Evolutionary conservation across 2,888 invertebrate species (phyloP).

Genomic region (Steinernema hermaphroditum): DNA sequence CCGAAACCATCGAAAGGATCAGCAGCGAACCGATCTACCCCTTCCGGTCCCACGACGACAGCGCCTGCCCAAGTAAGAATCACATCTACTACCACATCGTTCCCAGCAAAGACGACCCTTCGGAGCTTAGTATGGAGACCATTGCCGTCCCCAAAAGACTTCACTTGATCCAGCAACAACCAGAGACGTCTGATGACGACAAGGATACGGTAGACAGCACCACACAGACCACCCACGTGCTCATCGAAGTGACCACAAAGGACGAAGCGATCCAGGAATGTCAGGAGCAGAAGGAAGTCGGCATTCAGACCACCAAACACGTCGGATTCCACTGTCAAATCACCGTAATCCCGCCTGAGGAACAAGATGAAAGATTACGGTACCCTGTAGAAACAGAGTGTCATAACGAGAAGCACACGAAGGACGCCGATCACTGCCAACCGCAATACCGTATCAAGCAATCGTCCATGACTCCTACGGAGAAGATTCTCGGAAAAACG

Average conservation of each 20-base stretch:
- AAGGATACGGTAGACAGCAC: slow-evolving; percentile 3
- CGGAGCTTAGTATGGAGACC: slow-evolving; percentile 31
- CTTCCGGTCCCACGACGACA: background rate
- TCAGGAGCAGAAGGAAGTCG: background rate
- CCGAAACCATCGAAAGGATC: background rate
- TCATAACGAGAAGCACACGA: background rate
- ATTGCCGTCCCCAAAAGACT: slow-evolving; percentile 28
- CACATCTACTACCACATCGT: slow-evolving; percentile 22
- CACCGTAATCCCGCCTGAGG: slow-evolving; percentile 3
- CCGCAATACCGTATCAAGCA: slow-evolving; percentile 19
- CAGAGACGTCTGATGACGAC: background rate
- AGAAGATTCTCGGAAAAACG: background rate
- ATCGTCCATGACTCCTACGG: slow-evolving; percentile 18
- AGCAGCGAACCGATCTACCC: slow-evolving; percentile 13
- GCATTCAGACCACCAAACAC: slow-evolving; percentile 6
- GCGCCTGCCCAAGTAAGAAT: background rate
- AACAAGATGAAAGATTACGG: background rate
- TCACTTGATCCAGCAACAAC: background rate
- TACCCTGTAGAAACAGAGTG: background rate
- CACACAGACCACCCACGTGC: slow-evolving; percentile 10
- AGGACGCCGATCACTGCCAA: slow-evolving; percentile 15
- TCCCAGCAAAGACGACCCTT: slow-evolving; percentile 24
- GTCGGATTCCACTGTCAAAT: slow-evolving; percentile 14
- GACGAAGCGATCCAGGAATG: slow-evolving; percentile 5
- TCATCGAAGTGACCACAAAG: background rate